A percentile compares a stretch with the other conserved stretches of the same genome.
Conservation (phyloP, 2,888 invertebrate genomes). For the Zygaena filipendulae region DNA sequence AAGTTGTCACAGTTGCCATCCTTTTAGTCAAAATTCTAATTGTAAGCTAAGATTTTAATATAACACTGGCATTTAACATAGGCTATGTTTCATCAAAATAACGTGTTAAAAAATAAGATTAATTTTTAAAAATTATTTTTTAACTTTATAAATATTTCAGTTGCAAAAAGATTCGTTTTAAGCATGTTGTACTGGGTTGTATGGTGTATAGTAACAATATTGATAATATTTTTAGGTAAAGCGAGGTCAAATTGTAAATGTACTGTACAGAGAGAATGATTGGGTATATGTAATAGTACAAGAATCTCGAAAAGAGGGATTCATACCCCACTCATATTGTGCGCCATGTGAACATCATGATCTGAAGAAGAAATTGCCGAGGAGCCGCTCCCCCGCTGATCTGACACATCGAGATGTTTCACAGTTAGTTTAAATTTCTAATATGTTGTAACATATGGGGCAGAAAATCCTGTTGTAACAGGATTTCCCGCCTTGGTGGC, state of each 20-base stretch:
- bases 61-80: no score
- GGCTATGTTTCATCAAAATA: no score
- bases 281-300: slow-evolving; percentile 97
- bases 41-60: no score
- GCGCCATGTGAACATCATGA: slow-evolving; percentile 90
- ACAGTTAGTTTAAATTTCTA: slow-evolving; percentile 48
- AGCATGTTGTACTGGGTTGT: no score
- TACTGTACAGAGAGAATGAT: slow-evolving; percentile 94
- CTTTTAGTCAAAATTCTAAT: no score
- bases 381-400: slow-evolving; percentile 71
- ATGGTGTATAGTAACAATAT: no score
- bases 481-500: no score
- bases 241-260: slow-evolving; percentile 93
- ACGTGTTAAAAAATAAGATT: no score
- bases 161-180: background rate
- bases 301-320: slow-evolving; percentile 90
- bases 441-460: no score
- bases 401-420: slow-evolving; percentile 69
- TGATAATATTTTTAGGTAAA: slow-evolving; percentile 64
- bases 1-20: no score
- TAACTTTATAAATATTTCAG: no score
- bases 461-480: no score
- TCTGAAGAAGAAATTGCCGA: slow-evolving; percentile 88
- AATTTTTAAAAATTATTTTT: slow-evolving; percentile 1
- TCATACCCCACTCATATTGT: slow-evolving; percentile 94